phyloP scores from a whole-genome alignment of 2,113 vertebrate species.

The Hydropotes inermis region DNA sequence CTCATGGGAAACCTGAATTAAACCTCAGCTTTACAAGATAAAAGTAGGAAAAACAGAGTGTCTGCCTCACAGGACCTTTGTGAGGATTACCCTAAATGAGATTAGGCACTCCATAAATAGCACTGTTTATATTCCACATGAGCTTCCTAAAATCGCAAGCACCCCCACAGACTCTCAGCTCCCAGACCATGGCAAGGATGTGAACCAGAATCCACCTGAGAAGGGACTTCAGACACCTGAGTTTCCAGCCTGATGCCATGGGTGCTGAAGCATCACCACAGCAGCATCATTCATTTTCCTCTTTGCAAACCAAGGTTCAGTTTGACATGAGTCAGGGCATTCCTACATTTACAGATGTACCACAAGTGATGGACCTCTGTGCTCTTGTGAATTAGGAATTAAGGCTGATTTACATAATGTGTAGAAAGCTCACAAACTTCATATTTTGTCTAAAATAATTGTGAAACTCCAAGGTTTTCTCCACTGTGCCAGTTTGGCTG shows the following conservation, averaged over 20 bases:
- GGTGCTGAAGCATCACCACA: not conserved
- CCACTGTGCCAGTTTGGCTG: slow-evolving; percentile 74
- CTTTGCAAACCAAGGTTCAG: slow-evolving; percentile 10
- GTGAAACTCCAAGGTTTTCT: slow-evolving; percentile 75
- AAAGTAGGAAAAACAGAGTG: not conserved
- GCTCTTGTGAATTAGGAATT: slow-evolving; percentile 56
- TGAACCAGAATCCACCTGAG: slow-evolving; percentile 1
- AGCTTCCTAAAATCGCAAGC: not conserved
- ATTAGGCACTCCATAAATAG: not conserved
- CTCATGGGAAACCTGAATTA: not conserved
- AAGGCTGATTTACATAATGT: slow-evolving; percentile 72
- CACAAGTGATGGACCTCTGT: slow-evolving; percentile 46
- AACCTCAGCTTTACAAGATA: not conserved
- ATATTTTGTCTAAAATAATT: slow-evolving; percentile 77
- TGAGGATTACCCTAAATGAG: not conserved
- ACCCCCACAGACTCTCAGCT: not conserved
- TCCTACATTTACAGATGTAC: not conserved
- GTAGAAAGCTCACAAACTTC: slow-evolving; percentile 77
- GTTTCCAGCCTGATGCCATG: not conserved
- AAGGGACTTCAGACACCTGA: not conserved
- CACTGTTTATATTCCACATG: not conserved
- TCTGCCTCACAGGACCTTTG: not conserved
- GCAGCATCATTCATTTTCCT: not conserved
- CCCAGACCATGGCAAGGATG: not conserved
- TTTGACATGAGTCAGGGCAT: not conserved